Percentiles rank a stretch among this genome's conserved stretches.
These are phyloP conservation scores for Ibycter americanus DNA, from an alignment of 2,797 vertebrate genomes.

Conservation along the genomic window DNA sequence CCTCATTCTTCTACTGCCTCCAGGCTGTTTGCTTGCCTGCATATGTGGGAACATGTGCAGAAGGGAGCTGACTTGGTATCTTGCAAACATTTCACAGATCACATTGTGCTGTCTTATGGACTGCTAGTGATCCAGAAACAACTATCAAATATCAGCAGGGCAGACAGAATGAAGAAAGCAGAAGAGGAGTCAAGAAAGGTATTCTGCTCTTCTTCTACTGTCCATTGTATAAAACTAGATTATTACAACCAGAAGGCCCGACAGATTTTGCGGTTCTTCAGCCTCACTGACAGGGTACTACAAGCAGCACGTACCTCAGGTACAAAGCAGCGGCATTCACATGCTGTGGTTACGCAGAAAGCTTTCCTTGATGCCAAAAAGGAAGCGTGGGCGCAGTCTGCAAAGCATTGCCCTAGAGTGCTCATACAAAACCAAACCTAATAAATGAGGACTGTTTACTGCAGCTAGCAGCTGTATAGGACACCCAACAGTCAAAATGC, in stretches of 20 bases:
- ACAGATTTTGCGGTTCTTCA: neutral
- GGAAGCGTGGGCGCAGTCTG: neutral
- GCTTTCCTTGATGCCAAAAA: neutral
- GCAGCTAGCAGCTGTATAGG: neutral
- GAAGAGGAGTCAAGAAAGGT: neutral
- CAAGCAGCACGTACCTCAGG: neutral
- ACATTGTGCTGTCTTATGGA: neutral
- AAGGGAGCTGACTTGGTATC: neutral
- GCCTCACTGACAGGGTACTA: neutral
- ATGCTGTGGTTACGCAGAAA: neutral
- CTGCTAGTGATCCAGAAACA: slow-evolving; percentile 6
- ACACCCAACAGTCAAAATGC: neutral
- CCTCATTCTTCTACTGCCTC: neutral
- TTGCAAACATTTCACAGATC: neutral
- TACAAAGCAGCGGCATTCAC: neutral
- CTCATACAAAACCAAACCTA: neutral
- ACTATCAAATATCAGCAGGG: neutral
- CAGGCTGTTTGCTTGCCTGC: neutral
- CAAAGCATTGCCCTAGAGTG: neutral
- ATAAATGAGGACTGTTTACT: neutral
- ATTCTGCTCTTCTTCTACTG: neutral
- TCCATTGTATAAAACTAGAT: neutral
- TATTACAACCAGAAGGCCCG: neutral
- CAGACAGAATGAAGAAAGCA: neutral
- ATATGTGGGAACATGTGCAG: neutral